A percentile compares a stretch with the other conserved stretches of the same genome.
Conservation (phyloP, 2,113 vertebrate genomes). For the Lophius piscatorius region DNA sequence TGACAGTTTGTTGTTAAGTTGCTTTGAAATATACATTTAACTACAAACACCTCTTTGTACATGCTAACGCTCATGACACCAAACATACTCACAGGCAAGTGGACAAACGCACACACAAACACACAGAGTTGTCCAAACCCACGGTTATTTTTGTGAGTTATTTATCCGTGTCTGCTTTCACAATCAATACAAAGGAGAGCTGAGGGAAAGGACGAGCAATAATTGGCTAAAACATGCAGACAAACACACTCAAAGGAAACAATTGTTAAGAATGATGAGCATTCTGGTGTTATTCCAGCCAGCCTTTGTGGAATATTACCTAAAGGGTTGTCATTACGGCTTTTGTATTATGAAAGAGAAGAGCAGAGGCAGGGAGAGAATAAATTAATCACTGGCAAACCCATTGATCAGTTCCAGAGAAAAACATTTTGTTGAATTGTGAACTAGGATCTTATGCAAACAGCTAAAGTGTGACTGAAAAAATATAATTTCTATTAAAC, state of each 20-base stretch:
- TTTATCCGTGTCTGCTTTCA: conserved; percentile 62
- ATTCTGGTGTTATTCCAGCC: conserved; percentile 55
- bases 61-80: too few species aligned
- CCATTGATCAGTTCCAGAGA: neutral
- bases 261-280: conserved; percentile 60
- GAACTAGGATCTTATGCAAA: conserved; percentile 4
- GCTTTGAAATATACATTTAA: too few species aligned
- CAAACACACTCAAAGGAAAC: conserved; percentile 40
- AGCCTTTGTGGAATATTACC: conserved; percentile 57
- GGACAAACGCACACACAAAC: conserved; percentile 16
- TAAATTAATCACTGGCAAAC: conserved; percentile 38
- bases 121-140: conserved; percentile 51
- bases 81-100: neutral
- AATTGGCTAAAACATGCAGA: conserved; percentile 44
- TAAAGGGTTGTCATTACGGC: conserved; percentile 44
- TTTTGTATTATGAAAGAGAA: conserved; percentile 50
- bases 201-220: conserved; percentile 55
- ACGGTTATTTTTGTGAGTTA: conserved; percentile 53
- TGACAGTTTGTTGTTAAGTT: too few species aligned
- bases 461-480: neutral
- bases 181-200: conserved; percentile 55
- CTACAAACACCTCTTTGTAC: too few species aligned
- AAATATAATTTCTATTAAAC: neutral
- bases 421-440: conserved; percentile 13
- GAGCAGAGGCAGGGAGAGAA: conserved; percentile 38